Conservation (phyloP, 1,140 invertebrate genomes). For the Lordiphosa mommai region DNA sequence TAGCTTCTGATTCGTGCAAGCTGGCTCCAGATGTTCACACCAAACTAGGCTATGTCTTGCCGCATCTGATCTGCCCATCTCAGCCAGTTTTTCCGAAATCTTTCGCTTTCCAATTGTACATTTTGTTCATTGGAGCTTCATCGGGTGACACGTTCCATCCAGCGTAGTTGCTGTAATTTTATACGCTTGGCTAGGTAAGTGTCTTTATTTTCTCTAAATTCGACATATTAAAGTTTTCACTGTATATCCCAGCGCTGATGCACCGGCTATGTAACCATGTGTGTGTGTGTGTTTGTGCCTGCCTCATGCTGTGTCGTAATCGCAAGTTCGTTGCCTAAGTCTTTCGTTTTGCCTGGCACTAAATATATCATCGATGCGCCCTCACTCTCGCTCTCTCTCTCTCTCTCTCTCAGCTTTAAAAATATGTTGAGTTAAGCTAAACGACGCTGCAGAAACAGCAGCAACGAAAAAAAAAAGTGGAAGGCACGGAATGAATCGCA, state of each 20-base stretch:
- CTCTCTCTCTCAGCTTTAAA: constrained; percentile 32
- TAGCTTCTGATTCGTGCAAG: no score
- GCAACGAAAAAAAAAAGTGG: constrained; percentile 41
- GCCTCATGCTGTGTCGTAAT: constrained; percentile 74
- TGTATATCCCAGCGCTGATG: constrained; percentile 21
- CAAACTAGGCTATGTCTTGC: no score
- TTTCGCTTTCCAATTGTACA: no score
- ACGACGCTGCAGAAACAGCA: constrained; percentile 49
- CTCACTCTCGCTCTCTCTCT: constrained; percentile 9
- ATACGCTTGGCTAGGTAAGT: background rate
- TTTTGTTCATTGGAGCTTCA: no score
- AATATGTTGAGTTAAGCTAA: constrained; percentile 78
- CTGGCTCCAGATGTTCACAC: no score
- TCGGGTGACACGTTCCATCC: no score
- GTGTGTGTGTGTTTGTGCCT: constrained; percentile 24
- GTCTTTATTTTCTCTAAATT: background rate
- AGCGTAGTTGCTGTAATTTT: no score
- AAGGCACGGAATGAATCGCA: constrained; percentile 68
- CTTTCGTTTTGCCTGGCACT: constrained; percentile 75
- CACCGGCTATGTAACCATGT: constrained; percentile 34
- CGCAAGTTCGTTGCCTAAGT: constrained; percentile 76
- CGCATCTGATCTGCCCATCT: no score
- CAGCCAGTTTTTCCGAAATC: no score
- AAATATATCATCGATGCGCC: constrained; percentile 76
- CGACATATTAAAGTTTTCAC: background rate